Conservation (phyloP, 2,113 vertebrate genomes). For the Hucho hucho region DNA sequence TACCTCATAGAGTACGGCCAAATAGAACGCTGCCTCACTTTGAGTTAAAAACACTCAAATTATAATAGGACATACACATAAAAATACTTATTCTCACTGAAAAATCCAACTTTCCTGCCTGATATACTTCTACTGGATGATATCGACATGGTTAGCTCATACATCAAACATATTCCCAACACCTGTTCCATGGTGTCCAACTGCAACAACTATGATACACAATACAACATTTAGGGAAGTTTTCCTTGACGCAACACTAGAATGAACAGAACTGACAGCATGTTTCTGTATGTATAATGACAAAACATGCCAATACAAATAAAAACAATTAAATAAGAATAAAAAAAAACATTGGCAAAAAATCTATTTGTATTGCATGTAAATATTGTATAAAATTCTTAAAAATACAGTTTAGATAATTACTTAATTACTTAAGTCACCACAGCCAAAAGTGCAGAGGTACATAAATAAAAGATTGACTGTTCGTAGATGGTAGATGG, state of each 20-base stretch:
- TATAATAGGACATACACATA: constrained; percentile 40
- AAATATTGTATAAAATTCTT: constrained; percentile 84
- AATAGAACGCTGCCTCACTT: constrained; percentile 27
- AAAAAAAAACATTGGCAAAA: constrained; percentile 58
- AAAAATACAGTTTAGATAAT: constrained; percentile 83
- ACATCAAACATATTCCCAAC: constrained; percentile 27
- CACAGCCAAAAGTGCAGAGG: constrained; percentile 85
- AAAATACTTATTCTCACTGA: constrained; percentile 31
- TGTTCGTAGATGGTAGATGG: constrained; percentile 60
- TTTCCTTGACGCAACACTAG: constrained; percentile 39
- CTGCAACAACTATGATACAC: constrained; percentile 8
- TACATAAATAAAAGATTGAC: constrained; percentile 78
- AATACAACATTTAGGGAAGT: constrained; percentile 41
- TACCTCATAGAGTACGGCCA: constrained; percentile 33
- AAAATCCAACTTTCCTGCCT: constrained; percentile 29
- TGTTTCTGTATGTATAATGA: constrained; percentile 61
- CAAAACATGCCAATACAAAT: constrained; percentile 61
- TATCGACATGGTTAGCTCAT: constrained; percentile 55
- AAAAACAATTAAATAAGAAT: constrained; percentile 64
- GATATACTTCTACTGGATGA: constrained; percentile 54
- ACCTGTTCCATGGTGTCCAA: constrained; percentile 40
- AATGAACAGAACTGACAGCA: constrained; percentile 53
- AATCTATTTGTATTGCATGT: constrained; percentile 76
- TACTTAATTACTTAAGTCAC: constrained; percentile 81
- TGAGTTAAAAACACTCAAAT: constrained; percentile 47